These are phyloP conservation scores for Oreochromis tanganicae DNA, from an alignment of 2,113 vertebrate genomes.

Conservation along the genomic window DNA sequence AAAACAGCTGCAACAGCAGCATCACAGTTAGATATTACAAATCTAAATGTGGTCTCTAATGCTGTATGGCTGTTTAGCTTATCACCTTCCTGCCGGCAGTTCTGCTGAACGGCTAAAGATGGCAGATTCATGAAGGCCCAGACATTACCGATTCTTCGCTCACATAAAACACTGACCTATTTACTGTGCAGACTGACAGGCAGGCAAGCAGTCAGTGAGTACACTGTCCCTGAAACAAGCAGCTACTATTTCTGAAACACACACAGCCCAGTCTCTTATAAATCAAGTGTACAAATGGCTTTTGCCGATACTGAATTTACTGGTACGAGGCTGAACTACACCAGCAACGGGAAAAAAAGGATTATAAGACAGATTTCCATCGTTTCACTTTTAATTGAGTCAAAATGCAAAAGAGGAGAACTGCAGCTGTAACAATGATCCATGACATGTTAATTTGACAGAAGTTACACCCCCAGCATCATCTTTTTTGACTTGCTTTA, in stretches of 20 bases:
- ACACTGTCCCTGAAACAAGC: conserved; percentile 34
- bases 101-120: conserved; percentile 3
- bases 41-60: not conserved
- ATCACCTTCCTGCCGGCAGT: conserved; percentile 14
- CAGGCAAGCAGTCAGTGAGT: conserved; percentile 15
- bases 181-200: conserved; percentile 43
- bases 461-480: not conserved
- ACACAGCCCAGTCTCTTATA: not conserved
- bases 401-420: not conserved
- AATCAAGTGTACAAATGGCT: not conserved
- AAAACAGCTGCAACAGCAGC: not conserved
- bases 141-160: conserved; percentile 42
- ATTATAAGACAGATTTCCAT: not conserved
- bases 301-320: not conserved
- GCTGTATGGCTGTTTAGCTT: not conserved
- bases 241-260: conserved; percentile 33
- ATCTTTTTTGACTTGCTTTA: not conserved
- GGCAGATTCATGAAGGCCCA: conserved; percentile 23
- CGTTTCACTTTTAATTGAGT: not conserved
- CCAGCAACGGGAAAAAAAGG: not conserved
- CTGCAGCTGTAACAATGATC: not conserved
- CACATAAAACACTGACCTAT: conserved; percentile 66
- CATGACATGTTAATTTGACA: not conserved
- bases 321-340: not conserved
- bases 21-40: not conserved